Evolutionary conservation across 2,888 invertebrate genomes (phyloP).

Genomic region (Idaea straminata): DNA sequence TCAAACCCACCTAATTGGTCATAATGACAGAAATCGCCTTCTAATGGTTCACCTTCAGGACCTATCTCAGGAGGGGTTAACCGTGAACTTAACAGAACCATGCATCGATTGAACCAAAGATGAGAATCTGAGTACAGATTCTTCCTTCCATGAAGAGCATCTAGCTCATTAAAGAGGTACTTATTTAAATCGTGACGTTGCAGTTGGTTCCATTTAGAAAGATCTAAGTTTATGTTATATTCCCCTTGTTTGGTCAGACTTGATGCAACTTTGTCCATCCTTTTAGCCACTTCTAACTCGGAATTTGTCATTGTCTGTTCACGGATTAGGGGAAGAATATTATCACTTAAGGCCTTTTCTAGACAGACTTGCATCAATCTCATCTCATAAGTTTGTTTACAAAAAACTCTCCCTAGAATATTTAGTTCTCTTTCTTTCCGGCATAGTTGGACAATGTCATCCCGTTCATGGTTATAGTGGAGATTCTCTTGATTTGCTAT

Average conservation of each 20-base stretch:
- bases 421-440: slow-evolving; percentile 6
- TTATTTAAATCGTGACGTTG: slow-evolving; percentile 7
- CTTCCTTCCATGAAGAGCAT: neutral
- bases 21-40: slow-evolving; percentile 6
- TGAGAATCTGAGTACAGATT: slow-evolving; percentile 8
- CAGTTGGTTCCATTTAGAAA: slow-evolving; percentile 4
- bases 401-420: slow-evolving; percentile 1
- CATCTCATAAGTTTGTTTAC: neutral
- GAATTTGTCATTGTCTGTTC: slow-evolving; percentile 8
- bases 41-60: neutral
- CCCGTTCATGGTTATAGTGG: slow-evolving; percentile 5
- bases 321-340: slow-evolving; percentile 3
- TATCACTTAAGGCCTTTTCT: slow-evolving; percentile 9
- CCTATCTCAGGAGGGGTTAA: slow-evolving; percentile 8
- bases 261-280: slow-evolving; percentile 8
- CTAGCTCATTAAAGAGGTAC: slow-evolving; percentile 1
- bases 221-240: neutral
- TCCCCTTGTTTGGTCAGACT: neutral
- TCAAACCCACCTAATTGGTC: slow-evolving; percentile 5
- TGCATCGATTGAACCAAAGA: slow-evolving; percentile 7
- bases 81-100: slow-evolving; percentile 6
- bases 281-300: slow-evolving; percentile 5
- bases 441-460: slow-evolving; percentile 8
- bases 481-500: slow-evolving; percentile 4
- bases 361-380: slow-evolving; percentile 8